Evolutionary conservation across 92 coral and sea anemone genomes (phyloP), one percentile per base, ranked within the genome.

Genomic region (Palythoa grandiflora): DNA sequence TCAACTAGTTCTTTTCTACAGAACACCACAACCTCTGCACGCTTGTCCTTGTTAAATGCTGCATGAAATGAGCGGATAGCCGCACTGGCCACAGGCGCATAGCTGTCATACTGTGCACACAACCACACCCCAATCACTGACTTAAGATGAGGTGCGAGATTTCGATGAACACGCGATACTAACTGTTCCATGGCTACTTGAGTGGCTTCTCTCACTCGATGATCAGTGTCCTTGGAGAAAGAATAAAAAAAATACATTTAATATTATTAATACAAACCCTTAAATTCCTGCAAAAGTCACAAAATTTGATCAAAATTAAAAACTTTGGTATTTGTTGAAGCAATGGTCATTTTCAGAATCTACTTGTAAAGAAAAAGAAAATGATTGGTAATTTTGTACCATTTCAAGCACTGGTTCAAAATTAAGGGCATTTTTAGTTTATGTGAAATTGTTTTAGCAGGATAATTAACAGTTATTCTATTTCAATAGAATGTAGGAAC

Each of bases 181-280:
- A 96, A 75, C 84, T 96, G 96, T 19, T 92, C 93, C 99, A 96
- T 96, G 71, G 98, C 99, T 70, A 90, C 93, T 80, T 96, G 99
- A 10, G 94, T 94, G 12, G 97, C 99, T 93, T 96, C 99, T 48
- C 99, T 87, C 37, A 96, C 98, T 48, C 96, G 90, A 50, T 96
- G 95, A 85, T 96, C 99, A 83, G 90, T 78, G 85, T 96, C 99
- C 99, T 96, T 54, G 17, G 1, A 37, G 15, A 70, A 10, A 28
- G 21, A 70, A 8, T 28, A 28, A 28, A 21, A 65, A 65, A 65
- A 3, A 3, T 44, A 44, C 50, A 65, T 28, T 28, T 28, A 28
- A 28, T 28, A 28, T n/a, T n/a, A n/a, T n/a, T 28, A 28, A 28
- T 28, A 28, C 28, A 28, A 28, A 28, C 28, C 28, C 28, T 28